Conservation (phyloP, 1,140 invertebrate genomes). For the Camponotus floridanus region DNA sequence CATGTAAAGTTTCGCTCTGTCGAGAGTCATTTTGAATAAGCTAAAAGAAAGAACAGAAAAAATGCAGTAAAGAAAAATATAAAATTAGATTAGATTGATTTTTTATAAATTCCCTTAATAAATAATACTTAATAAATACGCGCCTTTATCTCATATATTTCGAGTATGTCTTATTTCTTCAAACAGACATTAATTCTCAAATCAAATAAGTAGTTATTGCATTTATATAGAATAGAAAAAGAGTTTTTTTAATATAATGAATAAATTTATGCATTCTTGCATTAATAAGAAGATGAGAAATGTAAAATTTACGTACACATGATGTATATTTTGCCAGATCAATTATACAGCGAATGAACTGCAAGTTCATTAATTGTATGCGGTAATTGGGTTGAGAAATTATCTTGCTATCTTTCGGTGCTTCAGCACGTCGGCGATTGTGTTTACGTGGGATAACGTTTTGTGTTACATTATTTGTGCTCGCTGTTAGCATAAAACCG, state of each 20-base stretch:
- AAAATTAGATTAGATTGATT: not conserved
- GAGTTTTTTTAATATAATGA: not conserved
- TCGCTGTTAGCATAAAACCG: constrained; percentile 61
- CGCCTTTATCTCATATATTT: not conserved
- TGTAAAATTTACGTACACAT: constrained; percentile 11
- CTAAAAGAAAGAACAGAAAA: constrained; percentile 21
- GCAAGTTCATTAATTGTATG: constrained; percentile 48
- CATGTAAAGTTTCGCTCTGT: constrained; percentile 1
- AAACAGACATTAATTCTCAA: not conserved
- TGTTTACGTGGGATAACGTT: constrained; percentile 48
- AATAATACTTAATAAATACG: not conserved
- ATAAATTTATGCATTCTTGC: not conserved
- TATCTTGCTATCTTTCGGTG: constrained; percentile 45
- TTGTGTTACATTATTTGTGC: constrained; percentile 60
- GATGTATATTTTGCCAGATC: not conserved
- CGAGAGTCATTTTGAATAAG: constrained; percentile 28
- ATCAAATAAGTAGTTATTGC: not conserved
- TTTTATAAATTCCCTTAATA: not conserved
- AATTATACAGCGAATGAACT: constrained; percentile 40
- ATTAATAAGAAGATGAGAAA: constrained; percentile 1
- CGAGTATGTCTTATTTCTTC: not conserved
- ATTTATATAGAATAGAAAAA: constrained; percentile 4
- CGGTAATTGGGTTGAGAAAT: constrained; percentile 49
- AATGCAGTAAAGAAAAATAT: not conserved
- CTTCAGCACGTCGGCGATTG: constrained; percentile 36